A percentile compares a stretch with the other conserved stretches of the same genome.
Evolutionary conservation across 2,797 vertebrate species (phyloP).

Genomic region (Carcharodon carcharias): DNA sequence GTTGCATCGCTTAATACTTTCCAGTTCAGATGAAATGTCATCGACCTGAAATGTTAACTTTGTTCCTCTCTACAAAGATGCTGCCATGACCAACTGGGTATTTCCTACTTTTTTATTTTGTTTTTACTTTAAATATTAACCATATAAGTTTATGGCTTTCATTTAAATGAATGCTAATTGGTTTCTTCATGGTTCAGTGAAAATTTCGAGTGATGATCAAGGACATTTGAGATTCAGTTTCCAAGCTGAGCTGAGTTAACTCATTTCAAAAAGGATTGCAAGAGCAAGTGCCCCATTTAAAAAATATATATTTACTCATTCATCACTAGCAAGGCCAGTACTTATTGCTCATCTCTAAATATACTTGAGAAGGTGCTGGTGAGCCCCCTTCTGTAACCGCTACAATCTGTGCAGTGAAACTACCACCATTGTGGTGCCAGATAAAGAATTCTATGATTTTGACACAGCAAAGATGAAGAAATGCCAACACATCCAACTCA

Average conservation of each 20-base stretch:
- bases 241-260: background rate
- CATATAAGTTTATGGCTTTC: background rate
- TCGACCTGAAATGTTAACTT: background rate
- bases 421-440: background rate
- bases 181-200: background rate
- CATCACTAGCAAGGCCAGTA: background rate
- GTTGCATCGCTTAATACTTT: background rate
- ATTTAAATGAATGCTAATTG: background rate
- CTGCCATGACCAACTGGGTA: background rate
- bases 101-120: background rate
- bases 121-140: background rate
- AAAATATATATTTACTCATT: background rate
- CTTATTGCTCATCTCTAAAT: background rate
- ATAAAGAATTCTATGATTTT: no score
- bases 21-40: background rate
- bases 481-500: no score
- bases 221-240: background rate
- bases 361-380: background rate
- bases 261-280: background rate
- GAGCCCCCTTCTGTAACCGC: no score
- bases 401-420: background rate
- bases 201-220: background rate
- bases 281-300: background rate
- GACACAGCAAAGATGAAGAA: no score
- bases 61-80: background rate